Percentiles rank a stretch among this genome's conserved stretches.
Conservation (phyloP, 2,888 invertebrate genomes). For the Pherbina coryleti region DNA sequence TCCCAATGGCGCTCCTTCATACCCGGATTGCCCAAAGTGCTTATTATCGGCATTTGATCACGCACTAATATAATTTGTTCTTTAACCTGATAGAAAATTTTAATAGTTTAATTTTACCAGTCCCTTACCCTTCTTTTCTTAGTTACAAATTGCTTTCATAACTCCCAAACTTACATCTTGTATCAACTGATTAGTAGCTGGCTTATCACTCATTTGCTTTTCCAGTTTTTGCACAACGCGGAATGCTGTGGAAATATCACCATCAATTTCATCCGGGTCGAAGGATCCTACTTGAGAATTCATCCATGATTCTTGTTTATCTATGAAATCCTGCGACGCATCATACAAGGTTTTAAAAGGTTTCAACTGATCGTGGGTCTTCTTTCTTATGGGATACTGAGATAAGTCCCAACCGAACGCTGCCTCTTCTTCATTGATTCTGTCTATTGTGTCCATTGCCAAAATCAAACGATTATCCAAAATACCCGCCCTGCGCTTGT, state of each 20-base stretch:
- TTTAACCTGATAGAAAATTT: slow-evolving; percentile 49
- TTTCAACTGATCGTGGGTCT: slow-evolving; percentile 81
- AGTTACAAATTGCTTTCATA: not conserved
- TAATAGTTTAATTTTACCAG: not conserved
- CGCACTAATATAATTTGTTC: slow-evolving; percentile 88
- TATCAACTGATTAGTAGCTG: slow-evolving; percentile 81
- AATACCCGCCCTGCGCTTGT: slow-evolving; percentile 82
- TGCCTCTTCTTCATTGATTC: slow-evolving; percentile 91
- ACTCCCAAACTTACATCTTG: slow-evolving; percentile 67
- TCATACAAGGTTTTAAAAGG: slow-evolving; percentile 92
- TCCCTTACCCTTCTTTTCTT: not conserved
- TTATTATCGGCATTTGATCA: slow-evolving; percentile 89
- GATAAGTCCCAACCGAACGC: slow-evolving; percentile 90
- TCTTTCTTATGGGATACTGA: slow-evolving; percentile 87
- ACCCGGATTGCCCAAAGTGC: slow-evolving; percentile 94
- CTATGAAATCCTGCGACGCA: slow-evolving; percentile 86
- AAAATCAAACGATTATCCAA: slow-evolving; percentile 77
- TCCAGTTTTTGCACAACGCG: slow-evolving; percentile 88
- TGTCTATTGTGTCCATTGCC: slow-evolving; percentile 85
- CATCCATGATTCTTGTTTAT: slow-evolving; percentile 89
- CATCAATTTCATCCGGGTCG: slow-evolving; percentile 90
- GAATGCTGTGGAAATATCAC: slow-evolving; percentile 66
- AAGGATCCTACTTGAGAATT: slow-evolving; percentile 83
- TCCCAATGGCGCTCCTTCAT: slow-evolving; percentile 95
- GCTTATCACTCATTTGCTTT: slow-evolving; percentile 84